Base-by-base conservation (phyloP, 2,797 vertebrate species). In the Chaenodraco wilsoni region DNA sequence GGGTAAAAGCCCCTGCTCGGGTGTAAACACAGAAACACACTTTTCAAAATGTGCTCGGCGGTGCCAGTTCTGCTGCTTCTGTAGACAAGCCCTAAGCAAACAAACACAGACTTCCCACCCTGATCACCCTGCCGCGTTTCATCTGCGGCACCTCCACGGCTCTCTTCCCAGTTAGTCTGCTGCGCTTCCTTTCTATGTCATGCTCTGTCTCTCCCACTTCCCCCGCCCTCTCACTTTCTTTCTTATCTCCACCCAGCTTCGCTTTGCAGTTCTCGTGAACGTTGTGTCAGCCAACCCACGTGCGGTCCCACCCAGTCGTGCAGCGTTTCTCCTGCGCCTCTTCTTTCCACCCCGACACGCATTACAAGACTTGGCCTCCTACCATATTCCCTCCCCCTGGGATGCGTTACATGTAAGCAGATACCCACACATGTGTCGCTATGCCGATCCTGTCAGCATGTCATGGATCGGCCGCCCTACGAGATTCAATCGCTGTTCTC, bases 361-460 rank as follows among this genome's bases (percentile, higher is more conserved):
- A 60, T 69, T 60, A 52, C 63, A 37, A 37, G 33, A 37, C 33
- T 61, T 64, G 72, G 70, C 75, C 58, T 52, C 58, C 55, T 15
- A 56, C 73, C 74, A 43, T 40, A 17, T 14, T 15, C 21, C 57
- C 21, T 45, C 33, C 13, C 41, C 41, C 19, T 1, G 61, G 81
- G 88, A 87, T 37, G 64, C 58, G 79, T 83, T 56, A 65, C 89
- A 69, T 89, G 90, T 88, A 92, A 93, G 84, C 84, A 77, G 90
- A 92, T 90, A 87, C 87, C 76, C 76, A 67, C 78, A 58, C 84
- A 85, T 70, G 84, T 89, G 90, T 87, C 52, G 78, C 89, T 59
- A 81, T 55, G 76, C 82, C 75, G 65, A 89, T 85, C 74, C 87
- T 90, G 90, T 91, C 90, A 76, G 76, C 87, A 72, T 63, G 85